phyloP scores from a whole-genome alignment of 2,888 invertebrate genomes.

The Agrilus mali region DNA sequence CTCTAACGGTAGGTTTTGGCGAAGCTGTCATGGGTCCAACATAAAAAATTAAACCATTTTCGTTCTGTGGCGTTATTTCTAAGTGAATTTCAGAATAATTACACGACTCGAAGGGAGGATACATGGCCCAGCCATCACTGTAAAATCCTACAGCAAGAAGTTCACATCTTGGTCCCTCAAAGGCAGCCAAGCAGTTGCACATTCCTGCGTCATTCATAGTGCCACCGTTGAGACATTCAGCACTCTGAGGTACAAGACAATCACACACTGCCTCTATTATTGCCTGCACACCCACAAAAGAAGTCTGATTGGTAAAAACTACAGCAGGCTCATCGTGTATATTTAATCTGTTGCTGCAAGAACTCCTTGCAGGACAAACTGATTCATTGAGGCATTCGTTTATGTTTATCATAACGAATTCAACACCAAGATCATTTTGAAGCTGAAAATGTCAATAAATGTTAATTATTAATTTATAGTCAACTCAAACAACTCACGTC shows the following conservation, averaged over 20 bases:
- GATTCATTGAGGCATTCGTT: constrained; percentile 79
- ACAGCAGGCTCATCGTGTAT: constrained; percentile 60
- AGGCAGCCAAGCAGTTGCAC: constrained; percentile 69
- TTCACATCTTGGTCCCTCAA: constrained; percentile 84
- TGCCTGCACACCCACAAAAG: constrained; percentile 86
- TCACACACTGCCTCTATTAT: constrained; percentile 68
- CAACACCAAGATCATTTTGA: constrained; percentile 56
- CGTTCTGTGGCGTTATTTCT: constrained; percentile 63
- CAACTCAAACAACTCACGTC: constrained; percentile 34
- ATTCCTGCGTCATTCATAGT: constrained; percentile 23
- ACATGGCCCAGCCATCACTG: constrained; percentile 89
- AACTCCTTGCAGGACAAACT: constrained; percentile 50
- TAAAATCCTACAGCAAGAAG: constrained; percentile 75
- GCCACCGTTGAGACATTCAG: constrained; percentile 35
- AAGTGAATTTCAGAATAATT: constrained; percentile 70
- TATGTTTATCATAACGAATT: constrained; percentile 80
- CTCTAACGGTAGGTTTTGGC: constrained; percentile 50
- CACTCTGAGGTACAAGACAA: constrained; percentile 28
- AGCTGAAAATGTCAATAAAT: constrained; percentile 35
- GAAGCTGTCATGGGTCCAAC: constrained; percentile 67
- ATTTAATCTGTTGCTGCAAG: constrained; percentile 69
- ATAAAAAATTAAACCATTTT: constrained; percentile 80
- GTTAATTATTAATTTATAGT: constrained; percentile 7
- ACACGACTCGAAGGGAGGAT: constrained; percentile 77
- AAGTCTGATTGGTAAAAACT: constrained; percentile 86